phyloP scores from a whole-genome alignment of 2,888 invertebrate genomes.

The Orthosia gothica region DNA sequence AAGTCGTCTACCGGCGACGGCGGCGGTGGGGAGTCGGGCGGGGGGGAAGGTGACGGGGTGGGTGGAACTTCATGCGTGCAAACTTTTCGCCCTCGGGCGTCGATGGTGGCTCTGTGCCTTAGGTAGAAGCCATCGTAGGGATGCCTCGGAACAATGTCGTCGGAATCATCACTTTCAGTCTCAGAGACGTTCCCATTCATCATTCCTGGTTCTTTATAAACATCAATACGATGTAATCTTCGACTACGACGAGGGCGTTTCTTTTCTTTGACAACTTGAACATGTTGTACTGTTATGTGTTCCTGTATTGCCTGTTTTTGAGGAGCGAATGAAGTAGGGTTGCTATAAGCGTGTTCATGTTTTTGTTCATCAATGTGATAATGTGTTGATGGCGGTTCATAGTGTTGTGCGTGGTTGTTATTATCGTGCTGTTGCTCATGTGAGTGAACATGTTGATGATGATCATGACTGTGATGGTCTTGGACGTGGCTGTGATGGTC shows the following conservation, averaged over 20 bases:
- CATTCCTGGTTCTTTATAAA: constrained; percentile 58
- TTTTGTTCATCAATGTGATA: constrained; percentile 26
- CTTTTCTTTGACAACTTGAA: constrained; percentile 76
- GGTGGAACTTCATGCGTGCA: constrained; percentile 87
- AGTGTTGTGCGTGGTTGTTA: constrained; percentile 40
- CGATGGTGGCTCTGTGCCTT: constrained; percentile 84
- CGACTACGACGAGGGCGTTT: constrained; percentile 66
- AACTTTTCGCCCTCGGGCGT: constrained; percentile 84
- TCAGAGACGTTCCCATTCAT: constrained; percentile 81
- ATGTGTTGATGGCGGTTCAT: constrained; percentile 29
- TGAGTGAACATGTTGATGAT: constrained; percentile 52
- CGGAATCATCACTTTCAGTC: constrained; percentile 78
- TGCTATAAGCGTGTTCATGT: constrained; percentile 28
- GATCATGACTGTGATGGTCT: constrained; percentile 53
- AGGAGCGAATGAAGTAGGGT: constrained; percentile 13
- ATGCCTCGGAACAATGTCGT: constrained; percentile 86
- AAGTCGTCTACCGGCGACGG: constrained; percentile 71
- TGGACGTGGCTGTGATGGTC: constrained; percentile 39
- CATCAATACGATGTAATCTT: constrained; percentile 66
- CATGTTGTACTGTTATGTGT: constrained; percentile 74
- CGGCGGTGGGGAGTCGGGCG: constrained; percentile 77
- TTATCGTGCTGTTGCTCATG: constrained; percentile 33
- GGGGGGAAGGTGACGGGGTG: constrained; percentile 77
- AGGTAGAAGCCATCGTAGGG: constrained; percentile 90
- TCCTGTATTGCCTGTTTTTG: constrained; percentile 47